Evolutionary conservation across 2,888 invertebrate species (phyloP).

Genomic region (Orchesella flavescens): DNA sequence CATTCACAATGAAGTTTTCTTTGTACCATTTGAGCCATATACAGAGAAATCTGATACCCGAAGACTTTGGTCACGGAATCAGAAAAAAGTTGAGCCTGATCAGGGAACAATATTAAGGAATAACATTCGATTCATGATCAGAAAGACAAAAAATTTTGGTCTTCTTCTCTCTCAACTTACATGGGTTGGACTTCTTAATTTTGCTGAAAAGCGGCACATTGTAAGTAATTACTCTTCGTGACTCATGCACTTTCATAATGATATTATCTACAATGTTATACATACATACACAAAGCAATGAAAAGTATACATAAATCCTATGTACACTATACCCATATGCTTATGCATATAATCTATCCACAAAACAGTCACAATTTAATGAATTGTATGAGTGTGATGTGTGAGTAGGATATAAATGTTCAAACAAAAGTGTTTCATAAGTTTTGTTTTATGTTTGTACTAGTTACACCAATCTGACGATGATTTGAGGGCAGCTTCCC

Average conservation of each 20-base stretch:
- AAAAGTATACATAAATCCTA: too few relatives aligned
- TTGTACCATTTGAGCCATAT: constrained; percentile 56
- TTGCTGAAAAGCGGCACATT: constrained; percentile 62
- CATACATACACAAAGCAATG: too few relatives aligned
- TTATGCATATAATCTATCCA: too few relatives aligned
- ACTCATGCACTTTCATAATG: too few relatives aligned
- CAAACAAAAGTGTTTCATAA: too few relatives aligned
- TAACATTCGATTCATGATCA: constrained; percentile 62
- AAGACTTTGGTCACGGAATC: constrained; percentile 27
- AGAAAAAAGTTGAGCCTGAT: constrained; percentile 30
- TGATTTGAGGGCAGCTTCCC: constrained; percentile 56
- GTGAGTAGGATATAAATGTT: too few relatives aligned
- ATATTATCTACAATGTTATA: too few relatives aligned
- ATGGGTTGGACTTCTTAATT: constrained; percentile 65
- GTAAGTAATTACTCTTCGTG: constrained; percentile 51
- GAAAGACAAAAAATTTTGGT: constrained; percentile 59
- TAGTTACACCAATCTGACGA: constrained; percentile 51
- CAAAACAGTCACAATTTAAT: too few relatives aligned
- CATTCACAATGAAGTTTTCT: constrained; percentile 47
- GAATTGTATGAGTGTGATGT: too few relatives aligned
- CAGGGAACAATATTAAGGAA: constrained; percentile 37
- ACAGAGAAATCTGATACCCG: constrained; percentile 28
- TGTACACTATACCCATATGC: too few relatives aligned
- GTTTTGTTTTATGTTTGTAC: constrained; percentile 10
- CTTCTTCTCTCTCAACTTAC: constrained; percentile 64